Percentiles rank a stretch among this genome's conserved stretches.
Conservation (phyloP, 2,797 vertebrate genomes). For the Rhincodon typus region DNA sequence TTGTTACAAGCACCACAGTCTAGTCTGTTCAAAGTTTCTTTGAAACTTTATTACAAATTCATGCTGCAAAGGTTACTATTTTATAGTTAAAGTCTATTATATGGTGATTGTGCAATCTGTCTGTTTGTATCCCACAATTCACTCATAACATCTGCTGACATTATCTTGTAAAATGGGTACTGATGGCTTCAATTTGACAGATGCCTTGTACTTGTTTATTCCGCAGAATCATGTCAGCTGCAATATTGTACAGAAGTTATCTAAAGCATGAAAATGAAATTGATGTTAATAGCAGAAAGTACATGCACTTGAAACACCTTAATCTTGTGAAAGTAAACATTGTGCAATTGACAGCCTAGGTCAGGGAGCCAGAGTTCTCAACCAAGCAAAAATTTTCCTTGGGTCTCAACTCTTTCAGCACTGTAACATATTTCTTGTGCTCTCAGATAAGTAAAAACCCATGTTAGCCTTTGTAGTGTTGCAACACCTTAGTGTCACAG, state of each 20-base stretch:
- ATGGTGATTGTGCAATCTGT: background rate
- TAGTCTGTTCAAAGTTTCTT: background rate
- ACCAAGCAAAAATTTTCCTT: too few species aligned
- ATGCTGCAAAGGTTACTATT: background rate
- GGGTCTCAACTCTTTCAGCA: too few species aligned
- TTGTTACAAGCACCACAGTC: too few species aligned
- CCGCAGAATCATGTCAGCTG: background rate
- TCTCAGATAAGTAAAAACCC: too few species aligned
- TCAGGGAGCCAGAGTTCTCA: too few species aligned
- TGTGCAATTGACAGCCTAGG: too few species aligned
- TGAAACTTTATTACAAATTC: background rate
- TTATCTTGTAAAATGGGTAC: background rate
- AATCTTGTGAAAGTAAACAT: too few species aligned
- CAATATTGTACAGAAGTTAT: background rate
- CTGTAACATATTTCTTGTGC: too few species aligned
- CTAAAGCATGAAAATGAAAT: background rate
- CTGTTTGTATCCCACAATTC: background rate
- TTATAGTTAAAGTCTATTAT: background rate
- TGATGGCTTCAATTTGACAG: background rate
- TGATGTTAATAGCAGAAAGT: background rate
- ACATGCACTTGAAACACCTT: too few species aligned
- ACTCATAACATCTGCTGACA: background rate
- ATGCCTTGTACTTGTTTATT: background rate
- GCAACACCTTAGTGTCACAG: too few species aligned
- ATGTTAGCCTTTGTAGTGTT: too few species aligned